A percentile compares a stretch with the other conserved stretches of the same genome.
These are phyloP conservation scores for Rhinophrynus dorsalis DNA, from an alignment of 2,797 vertebrate species.

Conservation along the genomic window DNA sequence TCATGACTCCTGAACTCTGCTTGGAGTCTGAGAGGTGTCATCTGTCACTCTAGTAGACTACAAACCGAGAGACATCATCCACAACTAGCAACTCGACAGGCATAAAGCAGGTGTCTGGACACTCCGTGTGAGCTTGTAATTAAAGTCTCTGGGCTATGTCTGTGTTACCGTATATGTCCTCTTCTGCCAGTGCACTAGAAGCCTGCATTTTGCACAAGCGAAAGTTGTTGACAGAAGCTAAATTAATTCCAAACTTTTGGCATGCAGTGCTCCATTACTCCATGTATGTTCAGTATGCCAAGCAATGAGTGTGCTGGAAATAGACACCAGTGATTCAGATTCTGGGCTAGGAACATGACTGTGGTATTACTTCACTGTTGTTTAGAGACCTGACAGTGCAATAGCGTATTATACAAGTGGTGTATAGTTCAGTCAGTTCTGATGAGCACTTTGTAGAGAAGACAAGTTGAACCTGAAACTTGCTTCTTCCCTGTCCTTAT, in stretches of 20 bases:
- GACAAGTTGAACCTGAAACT: no score
- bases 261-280: constrained; percentile 29
- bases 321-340: constrained; percentile 30
- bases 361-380: constrained; percentile 30
- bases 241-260: constrained; percentile 49
- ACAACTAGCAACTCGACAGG: constrained; percentile 7
- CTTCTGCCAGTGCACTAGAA: constrained; percentile 31
- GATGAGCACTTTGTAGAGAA: not conserved
- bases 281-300: constrained; percentile 41
- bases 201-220: constrained; percentile 42
- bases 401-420: not conserved
- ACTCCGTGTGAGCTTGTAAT: constrained; percentile 29
- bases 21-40: not conserved
- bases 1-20: not conserved
- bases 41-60: not conserved
- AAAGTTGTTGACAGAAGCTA: constrained; percentile 48
- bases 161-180: constrained; percentile 48
- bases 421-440: not conserved
- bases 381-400: constrained; percentile 27
- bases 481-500: no score
- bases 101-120: constrained; percentile 41
- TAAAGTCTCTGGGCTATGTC: constrained; percentile 32
- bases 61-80: constrained; percentile 1
- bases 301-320: constrained; percentile 42
- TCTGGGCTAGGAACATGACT: constrained; percentile 32